A percentile compares a stretch with the other conserved stretches of the same genome.
These are phyloP conservation scores for Penaeus chinensis DNA, from an alignment of 1,140 invertebrate species.

Conservation along the genomic window DNA sequence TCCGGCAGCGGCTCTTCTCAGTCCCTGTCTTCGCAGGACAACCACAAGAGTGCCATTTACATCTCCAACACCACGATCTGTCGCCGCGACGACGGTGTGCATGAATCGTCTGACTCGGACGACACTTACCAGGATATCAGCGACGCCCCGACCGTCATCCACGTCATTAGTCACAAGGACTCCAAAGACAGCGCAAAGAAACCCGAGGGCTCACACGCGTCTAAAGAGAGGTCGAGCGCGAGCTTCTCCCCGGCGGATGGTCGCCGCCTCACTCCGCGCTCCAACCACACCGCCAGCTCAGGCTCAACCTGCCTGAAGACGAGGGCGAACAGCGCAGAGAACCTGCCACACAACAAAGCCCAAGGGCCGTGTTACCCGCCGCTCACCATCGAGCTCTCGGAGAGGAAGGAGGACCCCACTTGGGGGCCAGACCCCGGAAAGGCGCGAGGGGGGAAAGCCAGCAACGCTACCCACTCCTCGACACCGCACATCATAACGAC, in stretches of 20 bases:
- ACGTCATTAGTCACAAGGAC: constrained; percentile 7
- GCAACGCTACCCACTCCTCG: neutral
- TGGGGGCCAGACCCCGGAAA: neutral
- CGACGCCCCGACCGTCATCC: constrained; percentile 37
- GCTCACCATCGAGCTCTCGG: constrained; percentile 46
- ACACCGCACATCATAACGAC: constrained; percentile 49
- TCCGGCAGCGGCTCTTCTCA: constrained; percentile 16
- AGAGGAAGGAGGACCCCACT: constrained; percentile 1
- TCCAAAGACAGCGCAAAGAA: neutral
- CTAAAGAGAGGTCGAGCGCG: neutral
- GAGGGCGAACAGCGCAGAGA: neutral
- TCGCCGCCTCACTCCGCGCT: neutral
- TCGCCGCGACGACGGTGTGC: neutral
- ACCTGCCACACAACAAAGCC: neutral
- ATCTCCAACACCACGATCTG: neutral
- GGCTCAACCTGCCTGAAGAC: neutral
- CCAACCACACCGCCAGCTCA: constrained; percentile 1
- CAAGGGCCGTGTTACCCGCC: constrained; percentile 19
- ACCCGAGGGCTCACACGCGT: neutral
- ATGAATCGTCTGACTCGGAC: constrained; percentile 26
- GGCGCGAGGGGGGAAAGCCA: neutral
- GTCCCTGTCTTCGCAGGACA: constrained; percentile 21
- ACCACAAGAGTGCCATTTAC: constrained; percentile 51
- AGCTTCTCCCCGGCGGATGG: neutral
- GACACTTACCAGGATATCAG: constrained; percentile 42